A percentile compares a stretch with the other conserved stretches of the same genome.
phyloP scores from a whole-genome alignment of 2,797 vertebrate genomes.

The Salmo trutta region DNA sequence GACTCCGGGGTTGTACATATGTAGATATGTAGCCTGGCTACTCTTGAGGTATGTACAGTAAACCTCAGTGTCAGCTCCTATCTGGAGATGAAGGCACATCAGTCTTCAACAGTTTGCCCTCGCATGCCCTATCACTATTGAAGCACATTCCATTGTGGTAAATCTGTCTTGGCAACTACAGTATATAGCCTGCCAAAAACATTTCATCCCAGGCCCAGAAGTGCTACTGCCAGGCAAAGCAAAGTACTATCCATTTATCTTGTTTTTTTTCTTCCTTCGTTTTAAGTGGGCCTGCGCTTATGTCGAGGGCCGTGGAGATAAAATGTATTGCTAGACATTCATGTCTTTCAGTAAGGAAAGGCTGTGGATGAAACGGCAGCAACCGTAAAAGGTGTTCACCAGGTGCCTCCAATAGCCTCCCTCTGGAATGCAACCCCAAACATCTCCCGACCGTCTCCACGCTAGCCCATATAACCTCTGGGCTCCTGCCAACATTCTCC shows the following conservation, averaged over 20 bases:
- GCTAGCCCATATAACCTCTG: slow-evolving; percentile 37
- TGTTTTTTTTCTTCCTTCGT: slow-evolving; percentile 17
- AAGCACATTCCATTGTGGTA: slow-evolving; percentile 73
- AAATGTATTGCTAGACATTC: slow-evolving; percentile 20
- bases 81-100: not conserved
- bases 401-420: slow-evolving; percentile 40
- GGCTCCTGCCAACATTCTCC: slow-evolving; percentile 57
- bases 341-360: slow-evolving; percentile 25
- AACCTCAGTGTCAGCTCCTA: slow-evolving; percentile 3
- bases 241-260: slow-evolving; percentile 42
- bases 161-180: slow-evolving; percentile 57
- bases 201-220: not conserved
- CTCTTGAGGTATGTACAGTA: not conserved
- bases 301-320: not conserved
- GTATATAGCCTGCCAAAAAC: slow-evolving; percentile 36
- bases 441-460: slow-evolving; percentile 5
- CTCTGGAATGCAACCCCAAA: slow-evolving; percentile 59
- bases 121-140: slow-evolving; percentile 58
- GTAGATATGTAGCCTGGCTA: too few species aligned
- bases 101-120: not conserved
- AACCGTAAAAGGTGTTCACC: slow-evolving; percentile 61
- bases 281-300: not conserved
- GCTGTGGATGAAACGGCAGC: not conserved
- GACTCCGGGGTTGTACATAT: too few species aligned
- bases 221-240: slow-evolving; percentile 37